These are phyloP conservation scores for Campoletis raptor DNA, from an alignment of 2,888 invertebrate genomes.

Conservation along the genomic window DNA sequence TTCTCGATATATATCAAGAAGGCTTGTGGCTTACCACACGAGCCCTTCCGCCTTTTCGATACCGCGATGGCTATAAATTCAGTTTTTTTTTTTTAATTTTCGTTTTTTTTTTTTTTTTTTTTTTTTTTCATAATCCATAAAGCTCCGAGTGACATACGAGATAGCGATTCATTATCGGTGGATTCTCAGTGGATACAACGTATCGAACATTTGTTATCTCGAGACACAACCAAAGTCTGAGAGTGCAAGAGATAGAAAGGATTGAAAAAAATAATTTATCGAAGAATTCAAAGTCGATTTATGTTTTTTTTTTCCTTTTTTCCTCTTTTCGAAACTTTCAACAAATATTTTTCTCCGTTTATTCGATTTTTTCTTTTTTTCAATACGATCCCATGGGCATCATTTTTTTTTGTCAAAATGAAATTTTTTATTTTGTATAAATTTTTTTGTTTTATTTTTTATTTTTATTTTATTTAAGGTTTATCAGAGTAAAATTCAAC, in stretches of 20 bases:
- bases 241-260: not conserved
- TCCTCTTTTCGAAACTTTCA: not conserved
- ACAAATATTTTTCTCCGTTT: too few relatives aligned
- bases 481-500: too few relatives aligned
- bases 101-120: not conserved
- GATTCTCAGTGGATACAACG: not conserved
- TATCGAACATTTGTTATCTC: not conserved
- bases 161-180: slow-evolving; percentile 23
- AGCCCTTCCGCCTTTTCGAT: slow-evolving; percentile 12
- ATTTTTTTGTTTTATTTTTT: too few relatives aligned
- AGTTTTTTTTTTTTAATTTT: slow-evolving; percentile 10
- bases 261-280: not conserved
- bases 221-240: not conserved
- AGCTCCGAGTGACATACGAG: slow-evolving; percentile 24
- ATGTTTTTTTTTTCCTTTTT: not conserved
- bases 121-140: slow-evolving; percentile 27
- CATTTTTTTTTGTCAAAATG: too few relatives aligned
- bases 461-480: too few relatives aligned
- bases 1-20: slow-evolving; percentile 59
- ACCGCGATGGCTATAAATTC: slow-evolving; percentile 44
- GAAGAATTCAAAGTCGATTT: not conserved
- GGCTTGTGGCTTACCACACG: slow-evolving; percentile 7
- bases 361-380: too few relatives aligned
- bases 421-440: too few relatives aligned
- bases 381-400: too few relatives aligned